Conservation (phyloP, 2,113 vertebrate genomes). For the Mandrillus leucophaeus region DNA sequence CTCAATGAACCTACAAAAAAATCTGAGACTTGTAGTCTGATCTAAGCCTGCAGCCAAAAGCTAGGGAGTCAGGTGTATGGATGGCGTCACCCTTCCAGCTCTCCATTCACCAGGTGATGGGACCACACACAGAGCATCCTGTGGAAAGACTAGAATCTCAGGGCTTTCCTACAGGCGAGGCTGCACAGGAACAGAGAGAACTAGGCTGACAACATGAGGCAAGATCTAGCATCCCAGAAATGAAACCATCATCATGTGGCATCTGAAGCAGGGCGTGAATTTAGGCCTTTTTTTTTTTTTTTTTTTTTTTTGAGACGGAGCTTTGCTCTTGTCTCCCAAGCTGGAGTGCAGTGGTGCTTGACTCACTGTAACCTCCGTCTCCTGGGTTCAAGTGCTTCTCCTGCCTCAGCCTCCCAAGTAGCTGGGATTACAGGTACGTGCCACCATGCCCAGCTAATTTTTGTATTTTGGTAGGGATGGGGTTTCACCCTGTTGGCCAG, state of each 20-base stretch:
- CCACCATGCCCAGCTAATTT: too few species aligned
- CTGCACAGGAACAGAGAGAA: neutral
- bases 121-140: neutral
- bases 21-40: neutral
- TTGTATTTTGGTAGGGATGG: too few species aligned
- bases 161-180: neutral
- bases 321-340: too few species aligned
- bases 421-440: too few species aligned
- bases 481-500: too few species aligned
- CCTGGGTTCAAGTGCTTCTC: too few species aligned
- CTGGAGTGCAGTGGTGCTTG: too few species aligned
- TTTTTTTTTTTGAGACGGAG: too few species aligned
- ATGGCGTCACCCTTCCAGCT: neutral
- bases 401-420: too few species aligned
- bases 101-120: neutral
- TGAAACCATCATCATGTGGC: neutral
- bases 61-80: fast-evolving
- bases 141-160: too few species aligned
- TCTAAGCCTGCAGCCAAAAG: fast-evolving
- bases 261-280: neutral
- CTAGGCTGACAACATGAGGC: neutral
- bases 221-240: neutral
- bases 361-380: too few species aligned
- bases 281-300: neutral
- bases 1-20: neutral